These are phyloP conservation scores for Podarcis cretensis DNA, from an alignment of 2,113 vertebrate species.

Conservation along the genomic window DNA sequence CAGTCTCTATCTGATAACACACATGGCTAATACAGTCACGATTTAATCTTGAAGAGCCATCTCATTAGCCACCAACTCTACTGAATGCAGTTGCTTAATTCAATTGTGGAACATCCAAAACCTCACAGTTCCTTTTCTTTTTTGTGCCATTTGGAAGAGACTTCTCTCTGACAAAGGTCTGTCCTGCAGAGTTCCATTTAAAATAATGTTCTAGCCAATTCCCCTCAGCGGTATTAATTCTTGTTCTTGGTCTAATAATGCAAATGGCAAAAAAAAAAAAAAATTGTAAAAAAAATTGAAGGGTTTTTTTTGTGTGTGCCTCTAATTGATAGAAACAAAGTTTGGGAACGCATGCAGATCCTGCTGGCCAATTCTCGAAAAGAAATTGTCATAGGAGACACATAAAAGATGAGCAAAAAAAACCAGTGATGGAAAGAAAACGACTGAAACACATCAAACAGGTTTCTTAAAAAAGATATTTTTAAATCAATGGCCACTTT, in stretches of 20 bases:
- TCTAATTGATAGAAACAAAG: constrained; percentile 32
- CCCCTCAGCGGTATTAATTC: background rate
- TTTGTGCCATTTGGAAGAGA: constrained; percentile 32
- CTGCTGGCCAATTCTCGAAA: constrained; percentile 41
- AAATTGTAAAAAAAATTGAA: background rate
- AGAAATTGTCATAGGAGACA: constrained; percentile 45
- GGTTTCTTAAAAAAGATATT: constrained; percentile 24
- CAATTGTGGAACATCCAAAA: constrained; percentile 43
- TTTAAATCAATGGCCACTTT: constrained; percentile 60
- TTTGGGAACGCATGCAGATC: constrained; percentile 43
- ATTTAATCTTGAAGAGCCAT: constrained; percentile 61
- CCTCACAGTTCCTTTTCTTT: constrained; percentile 29
- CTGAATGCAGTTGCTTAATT: constrained; percentile 53
- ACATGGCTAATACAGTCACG: constrained; percentile 47
- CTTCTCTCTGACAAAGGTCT: constrained; percentile 43
- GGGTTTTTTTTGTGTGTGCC: background rate
- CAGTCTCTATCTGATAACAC: constrained; percentile 52
- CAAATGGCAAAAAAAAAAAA: constrained; percentile 1
- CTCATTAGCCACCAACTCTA: constrained; percentile 61
- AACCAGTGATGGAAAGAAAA: constrained; percentile 38
- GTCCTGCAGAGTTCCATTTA: background rate
- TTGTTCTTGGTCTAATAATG: constrained; percentile 24
- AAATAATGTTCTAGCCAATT: background rate
- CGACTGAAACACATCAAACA: constrained; percentile 38
- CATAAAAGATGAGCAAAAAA: constrained; percentile 21